These are phyloP conservation scores for Parauchenoglanis punctatus DNA, from an alignment of 2,797 vertebrate species.

Conservation along the genomic window DNA sequence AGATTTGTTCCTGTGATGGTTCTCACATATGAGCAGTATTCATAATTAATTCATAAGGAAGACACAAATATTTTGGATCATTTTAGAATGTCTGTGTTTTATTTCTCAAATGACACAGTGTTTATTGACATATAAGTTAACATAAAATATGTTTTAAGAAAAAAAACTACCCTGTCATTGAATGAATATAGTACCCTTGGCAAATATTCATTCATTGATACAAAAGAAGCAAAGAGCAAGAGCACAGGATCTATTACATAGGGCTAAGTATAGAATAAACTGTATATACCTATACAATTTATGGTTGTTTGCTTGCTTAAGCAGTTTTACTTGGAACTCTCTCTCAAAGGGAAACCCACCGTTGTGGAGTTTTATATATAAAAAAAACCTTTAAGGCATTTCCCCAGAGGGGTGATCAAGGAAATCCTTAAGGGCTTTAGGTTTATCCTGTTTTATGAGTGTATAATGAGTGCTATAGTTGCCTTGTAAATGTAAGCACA, in stretches of 20 bases:
- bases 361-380: no score
- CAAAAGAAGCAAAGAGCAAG: not conserved
- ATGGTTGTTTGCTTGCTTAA: not conserved
- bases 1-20: conserved; percentile 4
- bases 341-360: not conserved
- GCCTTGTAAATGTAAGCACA: not conserved
- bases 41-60: not conserved
- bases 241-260: conserved; percentile 3
- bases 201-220: not conserved
- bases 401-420: not conserved
- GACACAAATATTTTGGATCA: not conserved
- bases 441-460: not conserved
- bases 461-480: not conserved
- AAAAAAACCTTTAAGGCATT: not conserved
- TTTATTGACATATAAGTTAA: not conserved
- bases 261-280: not conserved
- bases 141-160: not conserved
- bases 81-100: not conserved
- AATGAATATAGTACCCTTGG: not conserved
- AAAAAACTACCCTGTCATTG: not conserved
- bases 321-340: not conserved
- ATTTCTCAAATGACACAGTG: not conserved
- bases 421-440: not conserved
- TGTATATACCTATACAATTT: not conserved
- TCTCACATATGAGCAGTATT: not conserved